Base-by-base conservation (phyloP, 2,888 invertebrate species). In the Dorcus hopei region DNA sequence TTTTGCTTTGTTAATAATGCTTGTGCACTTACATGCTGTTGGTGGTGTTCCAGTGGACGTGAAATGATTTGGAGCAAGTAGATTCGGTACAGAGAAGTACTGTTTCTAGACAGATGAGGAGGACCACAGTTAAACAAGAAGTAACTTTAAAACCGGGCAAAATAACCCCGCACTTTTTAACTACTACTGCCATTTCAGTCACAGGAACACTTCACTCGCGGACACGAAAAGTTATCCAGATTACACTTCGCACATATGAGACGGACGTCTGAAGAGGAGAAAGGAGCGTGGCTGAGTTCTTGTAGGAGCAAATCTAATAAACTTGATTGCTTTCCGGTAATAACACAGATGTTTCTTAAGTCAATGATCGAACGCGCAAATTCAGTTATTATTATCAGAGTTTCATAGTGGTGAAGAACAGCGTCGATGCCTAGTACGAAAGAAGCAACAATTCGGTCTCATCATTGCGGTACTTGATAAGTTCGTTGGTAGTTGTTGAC, bases 1-100 rank as follows among this genome's bases (percentile, higher is more conserved):
- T 33, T 33, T 33, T 33, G 26, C 7, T 33, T 33, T 33, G 7
- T 6, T 33, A 33, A 33, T 5, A 33, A 33, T 33, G 26, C 26
- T 33, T 33, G 1, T 33, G 26, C 26, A 83, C 85, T 83, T 81
- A 85, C 85, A 93, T 93, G 78, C 92, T 91, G 79, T 93, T 93
- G 66, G 91, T 90, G 68, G 91, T 91, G 83, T 93, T 93, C 93
- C 93, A 93, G 76, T 93, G 91, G 80, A 93, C 91, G 81, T 88
- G 90, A 81, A 91, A 91, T 57, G 89, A 87, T 78, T 91, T 91
- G 62, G 90, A 89, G 80, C 90, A 89, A 78, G 89, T 89, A 74
- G 82, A 81, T 72, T 83, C 82, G 54, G 82, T 83, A 61, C 83
- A 83, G 61, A 83, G 76, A 53, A 83, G 74, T 52, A 83, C 80